These are phyloP conservation scores for Tonatia bakeri DNA, from an alignment of 2,113 vertebrate genomes.

Conservation along the genomic window DNA sequence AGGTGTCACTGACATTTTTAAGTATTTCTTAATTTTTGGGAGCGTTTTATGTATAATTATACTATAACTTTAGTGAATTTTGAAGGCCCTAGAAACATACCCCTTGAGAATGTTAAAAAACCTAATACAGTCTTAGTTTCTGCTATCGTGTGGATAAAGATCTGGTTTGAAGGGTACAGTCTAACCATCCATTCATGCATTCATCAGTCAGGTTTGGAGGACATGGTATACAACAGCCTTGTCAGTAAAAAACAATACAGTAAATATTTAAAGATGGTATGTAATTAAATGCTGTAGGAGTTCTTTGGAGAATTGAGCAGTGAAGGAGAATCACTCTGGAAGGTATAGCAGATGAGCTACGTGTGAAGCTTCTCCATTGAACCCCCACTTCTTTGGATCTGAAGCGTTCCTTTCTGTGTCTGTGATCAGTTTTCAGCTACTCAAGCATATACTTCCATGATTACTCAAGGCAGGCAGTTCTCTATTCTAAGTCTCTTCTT, in stretches of 20 bases:
- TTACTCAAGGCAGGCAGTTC: neutral
- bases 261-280: neutral
- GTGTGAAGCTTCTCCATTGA: neutral
- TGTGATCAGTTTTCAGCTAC: neutral
- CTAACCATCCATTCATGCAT: neutral
- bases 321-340: neutral
- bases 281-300: neutral
- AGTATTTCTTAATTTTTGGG: neutral
- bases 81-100: neutral
- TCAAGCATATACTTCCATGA: neutral
- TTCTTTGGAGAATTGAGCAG: neutral
- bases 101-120: neutral
- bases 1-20: neutral
- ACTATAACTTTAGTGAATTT: neutral
- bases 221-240: neutral
- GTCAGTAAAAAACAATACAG: neutral
- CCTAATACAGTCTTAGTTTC: neutral
- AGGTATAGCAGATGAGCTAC: neutral
- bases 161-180: neutral
- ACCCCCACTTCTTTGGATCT: neutral
- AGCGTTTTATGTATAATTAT: neutral
- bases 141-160: neutral
- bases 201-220: neutral
- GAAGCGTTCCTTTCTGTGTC: neutral
- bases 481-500: neutral